These are phyloP conservation scores for Drosophila lacteicornis DNA, from an alignment of 1,140 invertebrate genomes.

Conservation along the genomic window DNA sequence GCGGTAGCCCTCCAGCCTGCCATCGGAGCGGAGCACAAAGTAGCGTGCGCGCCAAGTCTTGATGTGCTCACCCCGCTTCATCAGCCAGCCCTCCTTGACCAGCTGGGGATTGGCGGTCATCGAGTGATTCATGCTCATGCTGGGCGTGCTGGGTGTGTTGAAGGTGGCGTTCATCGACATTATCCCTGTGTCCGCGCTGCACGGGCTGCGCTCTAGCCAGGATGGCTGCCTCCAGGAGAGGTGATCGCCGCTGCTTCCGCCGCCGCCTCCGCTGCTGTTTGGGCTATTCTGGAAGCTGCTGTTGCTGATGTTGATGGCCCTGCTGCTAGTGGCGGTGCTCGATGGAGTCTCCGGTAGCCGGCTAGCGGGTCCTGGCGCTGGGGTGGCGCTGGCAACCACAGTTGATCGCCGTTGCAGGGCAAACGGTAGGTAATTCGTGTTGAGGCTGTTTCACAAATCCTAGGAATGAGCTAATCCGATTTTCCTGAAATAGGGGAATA, in stretches of 20 bases:
- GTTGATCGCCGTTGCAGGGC: constrained; percentile 76
- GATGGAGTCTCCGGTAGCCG: constrained; percentile 25
- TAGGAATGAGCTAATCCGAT: constrained; percentile 16
- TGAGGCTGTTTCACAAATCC: constrained; percentile 71
- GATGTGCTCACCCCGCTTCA: constrained; percentile 95
- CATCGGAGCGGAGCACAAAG: constrained; percentile 97
- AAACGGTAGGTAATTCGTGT: constrained; percentile 82
- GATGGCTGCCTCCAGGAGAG: constrained; percentile 27
- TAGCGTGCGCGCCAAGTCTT: constrained; percentile 99
- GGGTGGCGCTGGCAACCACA: constrained; percentile 65
- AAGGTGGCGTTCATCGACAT: constrained; percentile 38
- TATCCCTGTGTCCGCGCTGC: constrained; percentile 9
- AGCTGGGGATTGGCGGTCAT: constrained; percentile 74
- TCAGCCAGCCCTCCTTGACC: constrained; percentile 93
- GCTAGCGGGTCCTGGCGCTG: constrained; percentile 62
- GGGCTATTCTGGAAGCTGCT: constrained; percentile 20
- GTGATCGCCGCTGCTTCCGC: constrained; percentile 15
- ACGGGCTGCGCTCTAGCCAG: constrained; percentile 30
- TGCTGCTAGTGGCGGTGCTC: constrained; percentile 36
- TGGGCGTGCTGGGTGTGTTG: constrained; percentile 36
- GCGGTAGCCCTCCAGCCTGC: constrained; percentile 97
- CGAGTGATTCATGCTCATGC: constrained; percentile 34
- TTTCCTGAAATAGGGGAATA: constrained; percentile 13
- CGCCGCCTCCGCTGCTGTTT: constrained; percentile 25
- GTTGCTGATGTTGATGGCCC: constrained; percentile 23